Conservation (phyloP, 2,797 vertebrate genomes). For the Linurgus olivaceus region DNA sequence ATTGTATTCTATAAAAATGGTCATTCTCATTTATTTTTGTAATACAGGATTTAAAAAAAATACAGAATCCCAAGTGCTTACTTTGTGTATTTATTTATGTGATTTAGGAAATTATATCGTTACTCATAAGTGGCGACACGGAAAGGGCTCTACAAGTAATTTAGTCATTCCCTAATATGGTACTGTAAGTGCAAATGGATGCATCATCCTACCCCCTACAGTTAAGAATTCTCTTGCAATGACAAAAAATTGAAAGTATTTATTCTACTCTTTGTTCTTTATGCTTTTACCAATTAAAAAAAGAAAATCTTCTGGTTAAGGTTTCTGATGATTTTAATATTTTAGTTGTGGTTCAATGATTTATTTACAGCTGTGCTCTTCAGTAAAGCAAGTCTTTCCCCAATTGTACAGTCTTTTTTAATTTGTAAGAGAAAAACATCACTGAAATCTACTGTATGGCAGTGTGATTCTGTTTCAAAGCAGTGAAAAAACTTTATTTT, state of each 20-base stretch:
- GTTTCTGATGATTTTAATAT: conserved; percentile 68
- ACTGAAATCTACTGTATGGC: not conserved
- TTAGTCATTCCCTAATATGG: conserved; percentile 80
- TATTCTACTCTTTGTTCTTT: conserved; percentile 70
- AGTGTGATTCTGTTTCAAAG: not conserved
- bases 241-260: conserved; percentile 73
- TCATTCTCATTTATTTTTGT: conserved; percentile 27
- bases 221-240: conserved; percentile 70
- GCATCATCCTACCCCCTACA: conserved; percentile 76
- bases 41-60: not conserved
- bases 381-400: conserved; percentile 55
- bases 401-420: not conserved
- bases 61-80: conserved; percentile 46
- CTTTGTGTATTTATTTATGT: conserved; percentile 76
- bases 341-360: conserved; percentile 64
- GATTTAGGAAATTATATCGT: conserved; percentile 82
- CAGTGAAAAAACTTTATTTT: not conserved
- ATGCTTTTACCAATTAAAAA: conserved; percentile 71
- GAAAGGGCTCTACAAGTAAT: conserved; percentile 76
- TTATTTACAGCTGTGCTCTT: conserved; percentile 63
- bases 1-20: conserved; percentile 9
- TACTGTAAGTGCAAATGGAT: conserved; percentile 76
- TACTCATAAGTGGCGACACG: conserved; percentile 72
- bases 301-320: conserved; percentile 52
- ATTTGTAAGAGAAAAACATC: not conserved